phyloP scores from a whole-genome alignment of 2,113 vertebrate genomes.

The Balaeniceps rex region DNA sequence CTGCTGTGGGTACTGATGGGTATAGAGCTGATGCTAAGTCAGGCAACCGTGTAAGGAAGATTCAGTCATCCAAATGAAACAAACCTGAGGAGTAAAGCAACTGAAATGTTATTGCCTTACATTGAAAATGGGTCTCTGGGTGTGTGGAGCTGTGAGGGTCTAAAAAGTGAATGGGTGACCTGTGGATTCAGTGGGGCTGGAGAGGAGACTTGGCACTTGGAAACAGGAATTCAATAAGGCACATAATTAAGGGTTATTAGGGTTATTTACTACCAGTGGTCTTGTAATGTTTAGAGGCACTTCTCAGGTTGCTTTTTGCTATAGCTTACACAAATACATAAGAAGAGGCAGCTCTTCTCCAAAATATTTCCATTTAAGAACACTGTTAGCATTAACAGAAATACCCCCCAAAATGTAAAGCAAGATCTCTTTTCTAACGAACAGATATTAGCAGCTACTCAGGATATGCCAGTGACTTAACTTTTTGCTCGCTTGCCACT shows the following conservation, averaged over 20 bases:
- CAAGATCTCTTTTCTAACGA: neutral
- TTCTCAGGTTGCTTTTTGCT: neutral
- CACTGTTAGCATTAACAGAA: neutral
- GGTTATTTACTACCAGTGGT: neutral
- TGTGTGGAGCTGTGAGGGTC: neutral
- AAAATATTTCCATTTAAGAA: neutral
- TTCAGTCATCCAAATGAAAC: neutral
- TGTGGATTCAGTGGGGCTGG: neutral
- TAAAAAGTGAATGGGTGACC: neutral
- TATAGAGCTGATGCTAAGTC: neutral
- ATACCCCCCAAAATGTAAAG: neutral
- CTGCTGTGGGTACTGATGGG: neutral
- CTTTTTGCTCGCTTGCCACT: neutral
- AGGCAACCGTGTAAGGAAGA: neutral
- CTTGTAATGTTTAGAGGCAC: neutral
- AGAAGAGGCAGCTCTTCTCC: neutral
- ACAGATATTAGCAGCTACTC: neutral
- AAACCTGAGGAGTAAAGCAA: neutral
- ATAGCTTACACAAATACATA: neutral
- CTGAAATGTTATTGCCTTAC: neutral
- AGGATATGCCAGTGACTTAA: neutral
- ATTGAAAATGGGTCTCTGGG: neutral
- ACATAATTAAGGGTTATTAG: conserved; percentile 8
- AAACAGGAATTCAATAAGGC: neutral
- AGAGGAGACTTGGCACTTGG: neutral